Base-by-base conservation (phyloP, 2,797 vertebrate species). In the Gobionotothen gibberifrons region DNA sequence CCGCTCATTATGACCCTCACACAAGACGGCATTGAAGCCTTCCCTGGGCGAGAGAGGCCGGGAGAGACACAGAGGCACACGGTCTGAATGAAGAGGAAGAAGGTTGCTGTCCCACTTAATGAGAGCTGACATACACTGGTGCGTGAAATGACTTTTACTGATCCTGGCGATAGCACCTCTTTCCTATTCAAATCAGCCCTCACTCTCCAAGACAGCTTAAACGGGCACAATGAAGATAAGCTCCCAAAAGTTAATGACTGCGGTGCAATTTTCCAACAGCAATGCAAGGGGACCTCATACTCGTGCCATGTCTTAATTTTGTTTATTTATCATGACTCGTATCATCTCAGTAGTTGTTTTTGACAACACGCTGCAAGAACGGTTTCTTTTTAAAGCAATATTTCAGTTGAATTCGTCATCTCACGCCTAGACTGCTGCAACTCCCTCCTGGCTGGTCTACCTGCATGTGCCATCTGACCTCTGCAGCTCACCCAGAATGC, bases 111-210 rank as follows among this genome's bases (percentile, higher is more conserved):
- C 83, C 74, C 62, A 15, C 87, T 79, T 93, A 93, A 93, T 93
- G 75, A 87, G 74, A 88, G 85, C 84, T 87, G 88, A 89, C 90
- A 76, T 62, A 92, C 83, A 82, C 73, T 89, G 83, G 85, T 73
- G 84, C 87, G 69, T 93, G 90, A 92, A 93, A 94, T 92, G 82
- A 93, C 91, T 91, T 93, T 86, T 84, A 80, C 77, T 82, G 92
- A 91, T 93, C 74, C 69, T 65, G 67, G 82, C 26, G 90, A 92
- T 92, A 90, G 84, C 74, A 74, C 54, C 78, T 83, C 76, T 85
- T 90, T 89, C 69, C 84, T 78, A 87, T 93, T 90, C 82, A 90
- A 85, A 87, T 87, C 84, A 79, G 63, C 63, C 32, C 74, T 77
- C 71, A 59, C 21, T 67, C 66, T 69, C 70, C 36, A 72, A 78